These are phyloP conservation scores for Sardinella longiceps DNA, from an alignment of 2,797 vertebrate species.

Conservation along the genomic window DNA sequence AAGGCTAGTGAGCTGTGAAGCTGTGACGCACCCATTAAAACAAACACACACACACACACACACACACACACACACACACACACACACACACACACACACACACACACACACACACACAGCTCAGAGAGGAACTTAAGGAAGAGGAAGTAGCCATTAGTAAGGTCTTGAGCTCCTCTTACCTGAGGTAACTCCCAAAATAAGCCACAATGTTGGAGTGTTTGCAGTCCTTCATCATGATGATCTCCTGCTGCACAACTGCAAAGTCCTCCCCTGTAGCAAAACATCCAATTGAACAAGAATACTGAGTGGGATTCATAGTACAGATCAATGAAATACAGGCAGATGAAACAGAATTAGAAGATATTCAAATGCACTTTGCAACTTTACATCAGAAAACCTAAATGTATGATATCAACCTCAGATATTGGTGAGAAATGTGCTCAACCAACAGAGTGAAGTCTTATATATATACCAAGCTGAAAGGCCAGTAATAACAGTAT, in stretches of 20 bases:
- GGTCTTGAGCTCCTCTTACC: conserved; percentile 71
- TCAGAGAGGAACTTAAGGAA: too few relatives aligned
- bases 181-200: conserved; percentile 99
- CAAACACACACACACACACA: too few relatives aligned
- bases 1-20: too few relatives aligned
- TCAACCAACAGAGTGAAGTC: too few relatives aligned
- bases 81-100: too few relatives aligned
- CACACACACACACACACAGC: too few relatives aligned
- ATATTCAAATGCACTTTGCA: not conserved
- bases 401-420: not conserved
- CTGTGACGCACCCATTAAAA: too few relatives aligned
- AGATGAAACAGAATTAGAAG: not conserved
- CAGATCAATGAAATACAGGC: not conserved
- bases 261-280: conserved; percentile 90
- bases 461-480: too few relatives aligned
- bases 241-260: conserved; percentile 99
- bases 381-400: not conserved
- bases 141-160: not conserved
- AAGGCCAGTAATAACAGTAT: too few relatives aligned
- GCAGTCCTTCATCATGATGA: conserved; percentile 99
- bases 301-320: not conserved
- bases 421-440: too few relatives aligned
- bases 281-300: not conserved
- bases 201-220: conserved; percentile 98
- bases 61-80: too few relatives aligned